Base-by-base conservation (phyloP, 2,888 invertebrate species). In the Drymonia ruficornis region DNA sequence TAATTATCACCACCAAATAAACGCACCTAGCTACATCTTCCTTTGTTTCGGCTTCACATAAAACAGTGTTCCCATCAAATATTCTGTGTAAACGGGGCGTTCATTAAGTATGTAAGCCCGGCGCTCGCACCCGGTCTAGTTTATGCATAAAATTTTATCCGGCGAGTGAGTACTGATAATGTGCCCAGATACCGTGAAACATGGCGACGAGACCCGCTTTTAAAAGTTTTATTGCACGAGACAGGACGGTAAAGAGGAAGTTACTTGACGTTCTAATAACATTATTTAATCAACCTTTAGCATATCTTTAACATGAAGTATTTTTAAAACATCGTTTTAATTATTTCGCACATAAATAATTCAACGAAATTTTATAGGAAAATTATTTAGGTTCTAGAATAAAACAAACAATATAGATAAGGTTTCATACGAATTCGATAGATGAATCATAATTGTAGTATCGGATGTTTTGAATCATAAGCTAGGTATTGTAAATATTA, bases 51-150 rank as follows among this genome's bases (percentile, higher is more conserved):
- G 55, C 71, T 76, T 70, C 71, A 61, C 65, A 70, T 76, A 75
- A 77, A 83, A 76, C 71, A 73, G 73, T 55, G 70, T 59, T 59
- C 56, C 61, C 63, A 80, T 87, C 72, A 83, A 81, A 83, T 84
- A 88, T 88, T 87, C 86, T 68, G 75, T 79, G 78, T 77, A 81
- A 86, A 86, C 80, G 78, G 70, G 72, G 69, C 73, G 71, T 72
- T 65, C 66, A 80, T 88, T 78, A 87, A 87, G 83, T 86, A 88
- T 88, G 83, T 82, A 88, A 61, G 67, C 63, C 59, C 54, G 62
- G 58, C 59, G 70, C 61, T 55, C 60, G 59, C 49, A 60, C 52
- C 56, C 52, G 46, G 49, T 65, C 63, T 68, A 71, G 73, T 71
- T 73, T 74, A 72, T 68, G 72, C 65, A 70, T 67, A 62, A 63